Percentiles rank a stretch among this genome's conserved stretches.
These are phyloP conservation scores for Corapipo altera DNA, from an alignment of 2,113 vertebrate species.

Conservation along the genomic window DNA sequence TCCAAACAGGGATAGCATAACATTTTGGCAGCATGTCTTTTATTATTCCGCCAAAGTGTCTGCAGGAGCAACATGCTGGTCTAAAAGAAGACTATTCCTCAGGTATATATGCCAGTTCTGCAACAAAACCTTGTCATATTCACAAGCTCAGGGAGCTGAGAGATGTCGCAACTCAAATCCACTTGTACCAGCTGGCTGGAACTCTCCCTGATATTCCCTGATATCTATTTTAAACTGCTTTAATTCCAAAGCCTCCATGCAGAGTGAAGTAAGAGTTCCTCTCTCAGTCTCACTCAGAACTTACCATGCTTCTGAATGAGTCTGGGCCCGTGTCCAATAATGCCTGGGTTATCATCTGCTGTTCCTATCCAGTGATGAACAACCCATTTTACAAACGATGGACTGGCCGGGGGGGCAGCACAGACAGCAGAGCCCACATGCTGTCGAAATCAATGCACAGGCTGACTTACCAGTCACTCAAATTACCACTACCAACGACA, in stretches of 20 bases:
- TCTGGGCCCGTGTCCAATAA: neutral
- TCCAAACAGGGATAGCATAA: neutral
- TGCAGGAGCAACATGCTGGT: neutral
- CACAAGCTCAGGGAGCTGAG: neutral
- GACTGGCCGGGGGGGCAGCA: neutral
- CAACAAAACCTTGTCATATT: neutral
- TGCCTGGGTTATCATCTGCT: neutral
- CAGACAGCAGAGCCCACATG: accelerated
- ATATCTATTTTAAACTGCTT: neutral
- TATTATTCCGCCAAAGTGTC: neutral
- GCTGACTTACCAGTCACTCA: neutral
- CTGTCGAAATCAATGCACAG: neutral
- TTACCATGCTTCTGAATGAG: neutral
- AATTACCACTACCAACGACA: neutral
- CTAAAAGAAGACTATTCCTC: neutral
- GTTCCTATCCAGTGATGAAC: neutral
- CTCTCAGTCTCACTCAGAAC: neutral
- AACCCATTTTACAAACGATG: neutral
- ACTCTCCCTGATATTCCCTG: neutral
- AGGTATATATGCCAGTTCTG: neutral
- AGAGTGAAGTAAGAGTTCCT: neutral
- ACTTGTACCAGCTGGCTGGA: neutral
- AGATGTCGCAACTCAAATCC: accelerated
- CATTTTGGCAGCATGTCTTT: neutral
- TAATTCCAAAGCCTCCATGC: neutral